Evolutionary conservation across 2,113 vertebrate species (phyloP), one percentile per base, ranked within the genome.

Genomic region (Todiramphus chloris): DNA sequence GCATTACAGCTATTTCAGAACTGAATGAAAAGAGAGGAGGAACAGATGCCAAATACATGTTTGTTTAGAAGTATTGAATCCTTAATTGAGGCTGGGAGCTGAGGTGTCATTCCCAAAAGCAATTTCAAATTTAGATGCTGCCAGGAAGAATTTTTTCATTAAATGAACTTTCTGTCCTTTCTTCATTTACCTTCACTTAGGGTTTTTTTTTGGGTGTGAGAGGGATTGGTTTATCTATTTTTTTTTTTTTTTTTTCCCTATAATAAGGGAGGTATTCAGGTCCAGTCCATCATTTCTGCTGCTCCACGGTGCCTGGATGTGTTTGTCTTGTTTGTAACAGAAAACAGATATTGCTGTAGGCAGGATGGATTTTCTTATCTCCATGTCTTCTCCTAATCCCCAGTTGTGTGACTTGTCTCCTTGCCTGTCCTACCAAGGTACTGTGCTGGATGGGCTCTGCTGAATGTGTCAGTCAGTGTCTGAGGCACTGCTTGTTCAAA

Each of bases 361-460:
- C 48, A 93, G 58, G 70, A 31, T 75, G 74, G 72, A 67, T 96
- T 92, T 91, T 90, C 82, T 81, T 83, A 68, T 74, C n/a, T 96
- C 55, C 12, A 7, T 62, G 2, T 48, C 41, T 93, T 66, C 23
- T 84, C 9, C 37, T 68, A 14, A n/a, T 87, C 60, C 81, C 21
- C 68, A 73, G 53, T 25, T 75, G 16, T 63, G 44, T 78, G 39
- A 72, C 58, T 37, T 37, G 21, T 60, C 59, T 95, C 30, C 80
- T 78, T 85, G 44, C 74, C 67, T 90, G n/a, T 88, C 55, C 43
- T 67, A 19, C 31, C 8, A 11, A 30, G 51, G 51, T 56, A 20
- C 64, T 82, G 37, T 76, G n/a, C 78, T 83, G 85, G 37, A n/a
- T 87, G 55, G 59, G 69, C 53, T 37, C 1, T 59, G 69, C 85